Percentiles rank a stretch among this genome's conserved stretches.
These are phyloP conservation scores for Cataglyphis livida DNA, from an alignment of 2,888 invertebrate species.

Conservation along the genomic window DNA sequence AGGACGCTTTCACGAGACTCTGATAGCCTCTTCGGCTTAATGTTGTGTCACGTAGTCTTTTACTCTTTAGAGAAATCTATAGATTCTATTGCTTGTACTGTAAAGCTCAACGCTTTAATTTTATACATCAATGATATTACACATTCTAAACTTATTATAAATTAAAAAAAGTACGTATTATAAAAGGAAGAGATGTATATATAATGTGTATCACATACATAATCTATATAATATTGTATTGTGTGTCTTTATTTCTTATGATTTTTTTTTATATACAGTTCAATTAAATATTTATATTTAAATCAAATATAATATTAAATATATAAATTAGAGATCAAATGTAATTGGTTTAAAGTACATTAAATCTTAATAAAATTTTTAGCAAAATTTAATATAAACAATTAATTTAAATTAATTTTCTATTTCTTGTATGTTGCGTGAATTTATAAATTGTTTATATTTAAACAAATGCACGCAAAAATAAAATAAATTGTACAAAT, in stretches of 20 bases:
- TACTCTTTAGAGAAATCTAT: conserved; percentile 34
- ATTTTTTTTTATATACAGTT: not conserved
- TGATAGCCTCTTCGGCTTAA: conserved; percentile 41
- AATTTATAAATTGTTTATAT: not conserved
- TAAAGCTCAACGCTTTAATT: not conserved
- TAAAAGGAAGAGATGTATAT: no score
- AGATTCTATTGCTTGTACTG: not conserved
- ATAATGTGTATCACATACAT: not conserved
- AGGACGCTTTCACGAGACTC: conserved; percentile 82
- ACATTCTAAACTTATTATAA: conserved; percentile 1
- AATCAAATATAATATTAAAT: not conserved
- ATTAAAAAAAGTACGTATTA: conserved; percentile 8
- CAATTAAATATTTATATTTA: not conserved
- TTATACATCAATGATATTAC: not conserved
- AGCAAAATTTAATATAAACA: not conserved
- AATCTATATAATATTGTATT: not conserved
- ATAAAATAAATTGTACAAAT: not conserved
- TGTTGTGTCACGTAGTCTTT: conserved; percentile 44
- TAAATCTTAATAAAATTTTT: no score
- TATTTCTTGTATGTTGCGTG: not conserved
- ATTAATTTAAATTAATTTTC: not conserved
- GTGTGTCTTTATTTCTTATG: not conserved
- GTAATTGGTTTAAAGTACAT: not conserved
- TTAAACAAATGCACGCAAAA: not conserved
- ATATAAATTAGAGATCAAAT: not conserved